These are phyloP conservation scores for Hycleus phaleratus DNA, from an alignment of 1,140 invertebrate genomes.

Conservation along the genomic window DNA sequence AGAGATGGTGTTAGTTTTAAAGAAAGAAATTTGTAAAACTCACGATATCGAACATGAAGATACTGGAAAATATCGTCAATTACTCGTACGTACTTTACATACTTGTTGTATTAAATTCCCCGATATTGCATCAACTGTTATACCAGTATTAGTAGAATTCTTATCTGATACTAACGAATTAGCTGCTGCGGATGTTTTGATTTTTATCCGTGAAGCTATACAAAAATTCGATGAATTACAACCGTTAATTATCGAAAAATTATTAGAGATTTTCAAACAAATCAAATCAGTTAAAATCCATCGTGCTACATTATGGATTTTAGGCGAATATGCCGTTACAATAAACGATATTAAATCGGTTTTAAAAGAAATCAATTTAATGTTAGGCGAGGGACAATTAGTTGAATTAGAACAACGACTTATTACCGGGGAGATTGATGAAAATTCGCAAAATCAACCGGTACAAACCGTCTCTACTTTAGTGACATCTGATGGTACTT, in stretches of 20 bases:
- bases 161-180: constrained; percentile 91
- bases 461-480: constrained; percentile 42
- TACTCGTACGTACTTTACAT: constrained; percentile 92
- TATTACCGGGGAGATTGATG: constrained; percentile 57
- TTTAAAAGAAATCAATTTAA: constrained; percentile 64
- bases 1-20: constrained; percentile 91
- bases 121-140: constrained; percentile 88
- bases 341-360: constrained; percentile 73
- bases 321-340: constrained; percentile 88
- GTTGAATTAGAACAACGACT: constrained; percentile 80
- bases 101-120: constrained; percentile 96
- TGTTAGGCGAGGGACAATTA: constrained; percentile 82
- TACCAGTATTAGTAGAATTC: constrained; percentile 93
- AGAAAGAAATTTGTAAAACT: constrained; percentile 92
- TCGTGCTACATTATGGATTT: constrained; percentile 93
- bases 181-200: constrained; percentile 87
- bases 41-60: constrained; percentile 90
- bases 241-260: constrained; percentile 69
- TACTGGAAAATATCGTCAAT: constrained; percentile 90
- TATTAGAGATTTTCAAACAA: constrained; percentile 73
- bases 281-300: constrained; percentile 85
- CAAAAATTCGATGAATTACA: constrained; percentile 82
- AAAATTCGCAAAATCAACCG: constrained; percentile 38
- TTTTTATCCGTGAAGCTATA: constrained; percentile 92
- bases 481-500: constrained; percentile 98